Evolutionary conservation across 2,888 invertebrate genomes (phyloP), one percentile per base, ranked within the genome.

Genomic region (Sinodicranocentrus sp.): DNA sequence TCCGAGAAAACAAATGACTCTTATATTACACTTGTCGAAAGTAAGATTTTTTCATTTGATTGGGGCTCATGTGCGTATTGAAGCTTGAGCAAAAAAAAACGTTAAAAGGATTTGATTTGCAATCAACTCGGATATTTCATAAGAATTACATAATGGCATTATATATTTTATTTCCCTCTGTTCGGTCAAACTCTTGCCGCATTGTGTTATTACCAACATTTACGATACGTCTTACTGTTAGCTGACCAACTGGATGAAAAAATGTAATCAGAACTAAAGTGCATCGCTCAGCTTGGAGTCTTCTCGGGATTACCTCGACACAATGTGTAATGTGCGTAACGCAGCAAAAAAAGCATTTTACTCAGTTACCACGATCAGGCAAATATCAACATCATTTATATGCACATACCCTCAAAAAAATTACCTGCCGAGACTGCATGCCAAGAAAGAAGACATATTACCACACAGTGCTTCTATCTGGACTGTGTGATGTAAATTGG

Each of bases 351-450:
- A 63, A 48, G 19, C 73, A 48, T 59, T 73, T 73, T 73, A 61
- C 44, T 72, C 72, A 44, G 26, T 54, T 43, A 17, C 52, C 19
- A 73, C 44, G 43, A 75, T 72, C 52, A 25, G 59, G 65, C 52
- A 77, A 77, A 77, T 67, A 77, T 77, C 76, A 77, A 54, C 76
- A 68, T 67, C 76, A 67, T 77, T 77, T 77, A 77, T 67, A 77
- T 77, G 54, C 57, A 67, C 67, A 77, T 63, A 44, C 61, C 8
- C 19, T 33, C 33, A 19, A 44, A 73, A 77, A 77, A 67, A 77
- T 57, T 77, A 26, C 67, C 76, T 77, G 67, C 76, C 67, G 57
- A 71, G 76, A 67, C 67, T 77, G 39, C 67, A 75, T 75, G 75
- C 75, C 63, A 73, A 43, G 68, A 73, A 43, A 52, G 33, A 75